phyloP scores from a whole-genome alignment of 2,113 vertebrate species.

The Pedionomus torquatus region DNA sequence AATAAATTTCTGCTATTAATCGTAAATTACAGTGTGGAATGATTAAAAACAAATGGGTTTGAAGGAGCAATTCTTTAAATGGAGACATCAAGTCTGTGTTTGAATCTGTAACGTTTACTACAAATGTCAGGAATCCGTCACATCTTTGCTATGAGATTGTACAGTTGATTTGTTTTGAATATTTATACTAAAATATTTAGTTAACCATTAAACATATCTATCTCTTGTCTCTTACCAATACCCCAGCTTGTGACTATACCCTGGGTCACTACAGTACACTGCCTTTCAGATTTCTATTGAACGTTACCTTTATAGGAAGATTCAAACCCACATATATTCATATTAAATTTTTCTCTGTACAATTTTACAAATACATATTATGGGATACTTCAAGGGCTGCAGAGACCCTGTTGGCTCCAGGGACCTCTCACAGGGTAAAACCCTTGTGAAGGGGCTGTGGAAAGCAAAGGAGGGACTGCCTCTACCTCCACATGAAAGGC shows the following conservation, averaged over 20 bases:
- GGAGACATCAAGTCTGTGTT: conserved; percentile 14
- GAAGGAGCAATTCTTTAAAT: background rate
- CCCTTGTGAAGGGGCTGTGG: background rate
- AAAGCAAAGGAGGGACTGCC: background rate
- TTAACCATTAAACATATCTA: background rate
- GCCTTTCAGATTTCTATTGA: background rate
- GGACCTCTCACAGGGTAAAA: background rate
- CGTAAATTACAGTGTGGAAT: background rate
- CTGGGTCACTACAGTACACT: background rate
- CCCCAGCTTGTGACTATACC: background rate
- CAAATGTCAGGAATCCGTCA: background rate
- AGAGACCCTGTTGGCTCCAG: background rate
- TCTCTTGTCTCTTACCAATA: background rate
- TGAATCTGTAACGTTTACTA: background rate
- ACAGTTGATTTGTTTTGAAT: background rate
- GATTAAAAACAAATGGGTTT: conserved; percentile 19
- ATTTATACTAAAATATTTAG: background rate
- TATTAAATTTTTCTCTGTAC: background rate
- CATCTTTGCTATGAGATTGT: background rate
- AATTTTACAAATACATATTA: background rate
- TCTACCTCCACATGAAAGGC: background rate
- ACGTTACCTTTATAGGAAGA: background rate
- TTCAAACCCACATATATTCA: background rate
- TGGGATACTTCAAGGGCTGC: background rate
- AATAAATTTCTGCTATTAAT: background rate